Evolutionary conservation across 2,888 invertebrate genomes (phyloP).

Genomic region (Auanema sp.): DNA sequence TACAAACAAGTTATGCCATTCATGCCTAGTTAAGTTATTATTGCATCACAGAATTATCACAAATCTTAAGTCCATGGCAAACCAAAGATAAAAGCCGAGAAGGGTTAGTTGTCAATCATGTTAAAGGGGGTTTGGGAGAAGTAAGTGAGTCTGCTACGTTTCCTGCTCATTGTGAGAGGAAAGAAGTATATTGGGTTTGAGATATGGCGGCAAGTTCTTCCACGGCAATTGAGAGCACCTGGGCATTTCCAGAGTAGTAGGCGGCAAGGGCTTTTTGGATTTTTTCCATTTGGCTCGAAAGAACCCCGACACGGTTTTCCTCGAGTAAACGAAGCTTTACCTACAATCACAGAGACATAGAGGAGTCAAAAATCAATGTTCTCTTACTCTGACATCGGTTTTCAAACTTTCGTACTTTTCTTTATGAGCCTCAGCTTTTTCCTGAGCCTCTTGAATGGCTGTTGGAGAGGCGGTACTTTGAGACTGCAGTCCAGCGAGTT

Average conservation of each 20-base stretch:
- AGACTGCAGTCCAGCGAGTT: constrained; percentile 81
- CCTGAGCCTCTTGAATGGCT: constrained; percentile 73
- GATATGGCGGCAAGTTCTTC: constrained; percentile 30
- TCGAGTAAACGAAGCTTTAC: constrained; percentile 94
- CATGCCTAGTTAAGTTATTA: too few species aligned
- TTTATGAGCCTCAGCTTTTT: constrained; percentile 82
- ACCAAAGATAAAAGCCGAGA: too few species aligned
- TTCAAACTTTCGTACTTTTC: constrained; percentile 88
- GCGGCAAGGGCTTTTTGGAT: constrained; percentile 44
- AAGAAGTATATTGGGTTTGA: constrained; percentile 2
- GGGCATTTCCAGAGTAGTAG: constrained; percentile 48
- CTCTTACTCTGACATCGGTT: constrained; percentile 77
- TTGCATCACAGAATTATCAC: too few species aligned
- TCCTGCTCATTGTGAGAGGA: constrained; percentile 14
- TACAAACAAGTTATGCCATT: too few species aligned
- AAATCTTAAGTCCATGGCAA: too few species aligned
- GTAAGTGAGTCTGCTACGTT: not conserved
- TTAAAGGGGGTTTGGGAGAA: not conserved
- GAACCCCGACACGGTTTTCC: constrained; percentile 84
- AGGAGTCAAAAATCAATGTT: not conserved
- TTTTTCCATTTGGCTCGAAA: constrained; percentile 41
- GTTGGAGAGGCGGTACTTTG: constrained; percentile 66
- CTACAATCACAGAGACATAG: constrained; percentile 18
- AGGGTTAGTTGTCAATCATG: not conserved
- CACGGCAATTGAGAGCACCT: constrained; percentile 35